Base-by-base conservation (phyloP, 2,888 invertebrate species). In the Drosophila paranaensis region DNA sequence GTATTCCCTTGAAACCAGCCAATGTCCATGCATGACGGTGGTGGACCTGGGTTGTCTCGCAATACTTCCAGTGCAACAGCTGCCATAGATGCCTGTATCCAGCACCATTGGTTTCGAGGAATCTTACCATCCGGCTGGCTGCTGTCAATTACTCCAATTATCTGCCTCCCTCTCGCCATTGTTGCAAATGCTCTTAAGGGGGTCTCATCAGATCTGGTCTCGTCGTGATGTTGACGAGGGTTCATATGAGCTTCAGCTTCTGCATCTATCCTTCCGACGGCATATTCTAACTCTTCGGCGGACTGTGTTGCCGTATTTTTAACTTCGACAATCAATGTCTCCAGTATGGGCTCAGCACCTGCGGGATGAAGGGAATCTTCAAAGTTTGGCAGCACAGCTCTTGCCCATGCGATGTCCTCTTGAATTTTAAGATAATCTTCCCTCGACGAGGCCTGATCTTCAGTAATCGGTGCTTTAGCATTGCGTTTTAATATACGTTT, bases 1-100 rank as follows among this genome's bases (percentile, higher is more conserved):
- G 33, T 60, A n/a, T 35, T 60, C 13, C 55, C 62, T 46, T 75
- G 70, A 46, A 74, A 69, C 62, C 62, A 75, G 8, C 75, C 62
- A 0, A 58, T 58, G n/a, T 75, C 62, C 14, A 37, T 42, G 50
- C 75, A 68, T 6, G 10, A 46, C 10, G 61, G 68, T 6, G 73
- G 74, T 3, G 37, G 50, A 25, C 72, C 72, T 40, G 57, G 57
- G n/a, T 61, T 40, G 14, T 74, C 74, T 13, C 45, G 57, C 42
- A 58, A n/a, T 30, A 58, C 58, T 16, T 62, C 58, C 6, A 68
- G 14, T 16, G 61, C 57, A 20, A 68, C 50, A 13, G 61, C 53
- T n/a, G 74, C 57, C 35, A 74, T 27, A 16, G 74, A 20, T 13
- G 68, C 68, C 60, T 67, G 68, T 25, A 67, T 40, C 74, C 60